Percentiles rank a stretch among this genome's conserved stretches.
Evolutionary conservation across 2,888 invertebrate species (phyloP).

Genomic region (Agonopterix heracliana): DNA sequence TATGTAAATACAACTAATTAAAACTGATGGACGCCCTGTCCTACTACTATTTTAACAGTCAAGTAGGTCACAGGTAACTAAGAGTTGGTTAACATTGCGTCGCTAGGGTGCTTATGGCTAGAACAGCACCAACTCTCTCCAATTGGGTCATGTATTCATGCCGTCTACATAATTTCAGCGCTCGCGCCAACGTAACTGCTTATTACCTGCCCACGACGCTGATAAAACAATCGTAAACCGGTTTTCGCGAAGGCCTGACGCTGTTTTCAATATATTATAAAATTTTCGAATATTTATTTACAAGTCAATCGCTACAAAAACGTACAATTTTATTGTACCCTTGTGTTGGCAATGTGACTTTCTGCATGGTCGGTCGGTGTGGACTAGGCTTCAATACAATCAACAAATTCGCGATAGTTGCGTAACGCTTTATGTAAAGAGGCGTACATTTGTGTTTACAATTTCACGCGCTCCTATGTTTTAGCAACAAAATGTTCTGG

Average conservation of each 20-base stretch:
- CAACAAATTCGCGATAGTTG: slow-evolving; percentile 9
- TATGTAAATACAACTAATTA: too few species aligned
- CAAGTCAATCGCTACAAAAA: background rate
- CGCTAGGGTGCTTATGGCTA: slow-evolving; percentile 39
- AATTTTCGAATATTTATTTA: background rate
- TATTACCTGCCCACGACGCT: slow-evolving; percentile 24
- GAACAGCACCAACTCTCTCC: slow-evolving; percentile 49
- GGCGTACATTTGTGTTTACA: slow-evolving; percentile 35
- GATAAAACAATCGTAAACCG: slow-evolving; percentile 56
- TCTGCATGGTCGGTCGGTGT: background rate
- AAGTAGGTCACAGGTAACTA: slow-evolving; percentile 24
- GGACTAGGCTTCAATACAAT: background rate
- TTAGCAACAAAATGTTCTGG: slow-evolving; percentile 56
- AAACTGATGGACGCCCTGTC: slow-evolving; percentile 8
- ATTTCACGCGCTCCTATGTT: slow-evolving; percentile 46
- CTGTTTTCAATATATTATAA: background rate
- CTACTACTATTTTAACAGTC: slow-evolving; percentile 33
- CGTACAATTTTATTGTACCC: background rate
- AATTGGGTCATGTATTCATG: slow-evolving; percentile 64
- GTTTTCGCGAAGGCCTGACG: slow-evolving; percentile 29
- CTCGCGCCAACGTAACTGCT: slow-evolving; percentile 21
- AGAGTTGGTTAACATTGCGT: slow-evolving; percentile 47
- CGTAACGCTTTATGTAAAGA: slow-evolving; percentile 10
- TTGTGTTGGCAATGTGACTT: background rate
- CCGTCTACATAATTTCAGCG: slow-evolving; percentile 53